These are phyloP conservation scores for Chrysopa pallens DNA, from an alignment of 1,140 invertebrate genomes.

Conservation along the genomic window DNA sequence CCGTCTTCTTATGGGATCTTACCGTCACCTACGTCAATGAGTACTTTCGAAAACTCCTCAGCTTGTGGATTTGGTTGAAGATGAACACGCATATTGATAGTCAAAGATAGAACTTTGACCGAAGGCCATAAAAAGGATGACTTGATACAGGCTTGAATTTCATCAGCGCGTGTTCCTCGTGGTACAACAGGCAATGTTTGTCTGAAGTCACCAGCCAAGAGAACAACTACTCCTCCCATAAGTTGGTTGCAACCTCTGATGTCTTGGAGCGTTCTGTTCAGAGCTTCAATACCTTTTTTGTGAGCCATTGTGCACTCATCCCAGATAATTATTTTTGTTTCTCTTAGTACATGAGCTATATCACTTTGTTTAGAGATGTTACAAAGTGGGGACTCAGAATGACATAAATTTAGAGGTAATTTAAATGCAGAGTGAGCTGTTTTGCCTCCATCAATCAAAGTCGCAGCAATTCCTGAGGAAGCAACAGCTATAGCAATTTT, in stretches of 20 bases:
- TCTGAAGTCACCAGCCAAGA: constrained; percentile 28
- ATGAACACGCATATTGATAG: constrained; percentile 14
- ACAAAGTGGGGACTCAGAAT: constrained; percentile 13
- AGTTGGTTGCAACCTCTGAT: constrained; percentile 7
- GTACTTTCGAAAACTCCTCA: constrained; percentile 16
- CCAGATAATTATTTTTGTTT: constrained; percentile 19
- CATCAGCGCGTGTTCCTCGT: constrained; percentile 16
- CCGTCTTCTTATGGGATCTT: constrained; percentile 7
- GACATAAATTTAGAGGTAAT: constrained; percentile 15
- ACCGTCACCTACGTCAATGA: constrained; percentile 19
- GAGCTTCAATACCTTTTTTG: constrained; percentile 12
- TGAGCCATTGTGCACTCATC: constrained; percentile 15
- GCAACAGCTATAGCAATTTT: constrained; percentile 19
- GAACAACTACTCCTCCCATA: constrained; percentile 16
- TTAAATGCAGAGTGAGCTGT: constrained; percentile 17
- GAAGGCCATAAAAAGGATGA: constrained; percentile 14
- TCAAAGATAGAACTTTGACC: constrained; percentile 13
- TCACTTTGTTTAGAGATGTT: constrained; percentile 11
- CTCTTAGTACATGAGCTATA: constrained; percentile 12
- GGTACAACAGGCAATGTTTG: constrained; percentile 27
- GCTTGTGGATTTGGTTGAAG: constrained; percentile 5
- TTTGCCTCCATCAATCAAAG: constrained; percentile 20
- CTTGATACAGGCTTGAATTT: constrained; percentile 9
- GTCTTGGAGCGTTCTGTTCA: constrained; percentile 15
- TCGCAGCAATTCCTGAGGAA: constrained; percentile 32